Conservation (phyloP, 2,113 vertebrate genomes). For the Urocynchramus pylzowi region DNA sequence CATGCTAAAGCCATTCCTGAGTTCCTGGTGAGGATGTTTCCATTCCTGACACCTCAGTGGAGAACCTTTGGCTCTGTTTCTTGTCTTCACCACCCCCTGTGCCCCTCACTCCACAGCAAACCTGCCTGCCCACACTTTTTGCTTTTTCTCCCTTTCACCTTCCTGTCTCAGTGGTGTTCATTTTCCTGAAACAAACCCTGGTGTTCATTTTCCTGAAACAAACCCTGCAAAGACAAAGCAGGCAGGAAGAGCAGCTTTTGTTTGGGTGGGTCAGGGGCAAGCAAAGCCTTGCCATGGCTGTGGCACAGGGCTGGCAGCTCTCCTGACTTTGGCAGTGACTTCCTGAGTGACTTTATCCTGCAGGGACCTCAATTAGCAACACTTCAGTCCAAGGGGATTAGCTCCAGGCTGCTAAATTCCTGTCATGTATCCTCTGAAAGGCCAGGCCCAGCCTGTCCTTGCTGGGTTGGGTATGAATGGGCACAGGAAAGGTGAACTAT, state of each 20-base stretch:
- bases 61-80: neutral
- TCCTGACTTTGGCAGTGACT: neutral
- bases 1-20: neutral
- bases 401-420: neutral
- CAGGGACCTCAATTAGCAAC: neutral
- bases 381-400: neutral
- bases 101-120: neutral
- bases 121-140: accelerated
- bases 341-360: neutral
- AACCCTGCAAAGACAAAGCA: neutral
- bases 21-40: neutral
- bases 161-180: neutral
- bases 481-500: conserved; percentile 18
- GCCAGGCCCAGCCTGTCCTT: conserved; percentile 4
- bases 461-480: neutral
- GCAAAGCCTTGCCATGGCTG: neutral
- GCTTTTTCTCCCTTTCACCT: neutral
- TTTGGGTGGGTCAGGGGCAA: neutral
- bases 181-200: neutral
- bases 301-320: neutral
- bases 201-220: neutral
- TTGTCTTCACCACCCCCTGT: neutral
- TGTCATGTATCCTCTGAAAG: neutral
- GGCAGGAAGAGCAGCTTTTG: neutral
- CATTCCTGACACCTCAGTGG: neutral